phyloP scores from a whole-genome alignment of 2,888 invertebrate species.

The Lissocephala sabroskyi region DNA sequence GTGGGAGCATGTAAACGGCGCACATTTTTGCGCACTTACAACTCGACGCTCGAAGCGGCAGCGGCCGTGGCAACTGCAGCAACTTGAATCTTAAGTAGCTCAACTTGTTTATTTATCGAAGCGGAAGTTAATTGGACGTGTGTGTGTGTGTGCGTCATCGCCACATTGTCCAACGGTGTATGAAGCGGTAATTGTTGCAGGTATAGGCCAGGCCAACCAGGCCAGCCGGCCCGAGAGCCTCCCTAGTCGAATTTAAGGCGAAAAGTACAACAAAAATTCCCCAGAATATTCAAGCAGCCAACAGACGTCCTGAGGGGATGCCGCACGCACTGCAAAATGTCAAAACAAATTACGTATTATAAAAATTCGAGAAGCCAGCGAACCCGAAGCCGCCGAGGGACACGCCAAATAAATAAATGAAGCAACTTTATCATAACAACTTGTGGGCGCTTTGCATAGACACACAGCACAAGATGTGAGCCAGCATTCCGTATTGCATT shows the following conservation, averaged over 20 bases:
- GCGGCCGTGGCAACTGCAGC: constrained; percentile 24
- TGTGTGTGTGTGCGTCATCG: constrained; percentile 22
- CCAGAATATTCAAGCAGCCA: no score
- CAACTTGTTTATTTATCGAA: constrained; percentile 64
- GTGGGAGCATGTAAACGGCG: no score
- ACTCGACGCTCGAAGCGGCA: constrained; percentile 43
- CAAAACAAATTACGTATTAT: constrained; percentile 24
- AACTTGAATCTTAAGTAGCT: constrained; percentile 63
- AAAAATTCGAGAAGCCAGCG: constrained; percentile 1
- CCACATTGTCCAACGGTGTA: constrained; percentile 12
- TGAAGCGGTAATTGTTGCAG: not conserved
- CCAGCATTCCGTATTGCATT: constrained; percentile 18
- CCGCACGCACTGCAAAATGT: constrained; percentile 19
- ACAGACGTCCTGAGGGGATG: not conserved
- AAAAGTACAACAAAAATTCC: not conserved
- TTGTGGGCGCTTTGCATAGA: constrained; percentile 29
- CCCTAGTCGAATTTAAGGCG: not conserved
- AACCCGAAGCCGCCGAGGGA: not conserved
- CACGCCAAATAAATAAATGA: constrained; percentile 14
- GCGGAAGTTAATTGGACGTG: constrained; percentile 46
- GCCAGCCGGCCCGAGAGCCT: no score
- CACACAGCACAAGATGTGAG: constrained; percentile 4
- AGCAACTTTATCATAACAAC: constrained; percentile 34
- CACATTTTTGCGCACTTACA: constrained; percentile 51
- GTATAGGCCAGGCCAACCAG: not conserved